Evolutionary conservation across 2,797 vertebrate genomes (phyloP), one percentile per base, ranked within the genome.

Genomic region (Poeciliopsis presidionis): DNA sequence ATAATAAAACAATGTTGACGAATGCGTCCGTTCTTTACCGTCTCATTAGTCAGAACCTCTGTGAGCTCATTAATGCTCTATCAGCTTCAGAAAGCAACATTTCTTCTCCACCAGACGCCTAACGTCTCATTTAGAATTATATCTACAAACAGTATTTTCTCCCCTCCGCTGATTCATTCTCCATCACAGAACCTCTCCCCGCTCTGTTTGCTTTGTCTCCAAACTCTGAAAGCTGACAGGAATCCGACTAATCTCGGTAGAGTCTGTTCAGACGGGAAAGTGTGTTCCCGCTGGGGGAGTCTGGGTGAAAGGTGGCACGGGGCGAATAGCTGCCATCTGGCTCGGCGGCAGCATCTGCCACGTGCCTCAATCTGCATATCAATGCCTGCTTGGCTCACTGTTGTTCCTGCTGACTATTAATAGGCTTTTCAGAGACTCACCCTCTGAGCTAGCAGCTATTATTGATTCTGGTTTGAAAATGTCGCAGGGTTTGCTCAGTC

Each of bases 281-380:
- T 83, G 77, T 84, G 43, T 43, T 87, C 90, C 90, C 90, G 76
- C 80, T 79, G 89, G 91, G 89, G 82, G 81, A 81, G 81, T 74
- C 30, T 47, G 90, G 85, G 82, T 87, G 82, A 89, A 72, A 77
- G 22, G 86, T 86, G 81, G 91, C 61, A 65, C 13, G 51, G 61
- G 74, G 80, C 28, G 70, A 51, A 20, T 47, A 36, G 14, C 41
- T 33, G 86, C 93, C 92, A 95, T 94, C 94, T 94, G 92, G 83
- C 88, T 57, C 41, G 41, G 82, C 86, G 36, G 82, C 85, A 33
- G 91, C 93, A 94, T 94, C 93, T 94, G 94, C 90, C 93, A 86
- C 92, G 90, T 87, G 93, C 87, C 70, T 0, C 89, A 76, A 93
- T 94, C 92, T 94, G 93, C 93, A 94, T 94, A 91, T 93, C 87